phyloP scores from a whole-genome alignment of 2,797 vertebrate genomes.

The Chaetodon trifasciatus region DNA sequence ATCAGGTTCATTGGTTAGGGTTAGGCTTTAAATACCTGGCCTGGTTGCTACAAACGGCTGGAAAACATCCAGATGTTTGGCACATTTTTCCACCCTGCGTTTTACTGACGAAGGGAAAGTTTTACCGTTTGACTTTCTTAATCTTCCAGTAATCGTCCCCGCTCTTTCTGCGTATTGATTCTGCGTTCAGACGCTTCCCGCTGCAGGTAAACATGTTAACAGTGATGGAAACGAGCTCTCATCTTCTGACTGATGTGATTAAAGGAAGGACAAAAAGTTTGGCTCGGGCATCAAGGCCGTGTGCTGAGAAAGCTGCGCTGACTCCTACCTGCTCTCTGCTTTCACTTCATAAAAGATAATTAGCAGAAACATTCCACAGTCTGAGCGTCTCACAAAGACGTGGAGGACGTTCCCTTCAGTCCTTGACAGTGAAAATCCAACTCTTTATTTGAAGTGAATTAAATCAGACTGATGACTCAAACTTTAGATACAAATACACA shows the following conservation, averaged over 20 bases:
- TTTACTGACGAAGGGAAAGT: too few species aligned
- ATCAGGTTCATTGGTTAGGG: too few species aligned
- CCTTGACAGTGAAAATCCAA: conserved; percentile 33
- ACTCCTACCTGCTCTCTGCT: conserved; percentile 38
- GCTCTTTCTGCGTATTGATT: too few species aligned
- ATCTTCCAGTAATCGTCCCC: too few species aligned
- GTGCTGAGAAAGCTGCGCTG: not conserved
- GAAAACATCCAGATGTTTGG: too few species aligned
- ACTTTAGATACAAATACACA: not conserved
- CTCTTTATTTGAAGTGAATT: conserved; percentile 18
- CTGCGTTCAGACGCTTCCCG: not conserved
- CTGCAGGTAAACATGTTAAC: not conserved
- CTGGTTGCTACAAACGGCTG: too few species aligned
- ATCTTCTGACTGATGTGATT: conserved; percentile 21
- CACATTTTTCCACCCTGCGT: too few species aligned
- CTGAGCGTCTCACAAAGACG: conserved; percentile 33
- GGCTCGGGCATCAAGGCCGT: conserved; percentile 39
- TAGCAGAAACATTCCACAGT: conserved; percentile 26
- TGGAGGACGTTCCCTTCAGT: conserved; percentile 10
- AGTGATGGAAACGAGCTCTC: conserved; percentile 9
- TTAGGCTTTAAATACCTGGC: too few species aligned
- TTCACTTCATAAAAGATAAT: conserved; percentile 49
- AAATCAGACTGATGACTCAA: conserved; percentile 4
- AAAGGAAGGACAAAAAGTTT: conserved; percentile 25
- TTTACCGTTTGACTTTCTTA: too few species aligned